phyloP scores from a whole-genome alignment of 2,888 invertebrate genomes.

The Archips crataeganus region DNA sequence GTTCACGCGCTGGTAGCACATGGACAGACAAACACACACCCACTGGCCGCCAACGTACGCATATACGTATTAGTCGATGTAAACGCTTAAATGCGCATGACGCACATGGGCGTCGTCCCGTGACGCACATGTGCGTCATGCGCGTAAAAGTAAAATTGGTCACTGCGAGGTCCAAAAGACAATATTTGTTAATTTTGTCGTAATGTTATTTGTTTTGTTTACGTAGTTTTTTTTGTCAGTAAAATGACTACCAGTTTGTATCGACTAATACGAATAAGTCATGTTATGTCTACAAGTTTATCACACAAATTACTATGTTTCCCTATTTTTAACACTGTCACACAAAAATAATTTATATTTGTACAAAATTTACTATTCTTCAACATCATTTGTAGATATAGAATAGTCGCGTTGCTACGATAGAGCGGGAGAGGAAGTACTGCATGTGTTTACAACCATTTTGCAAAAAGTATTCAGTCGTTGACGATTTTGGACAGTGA shows the following conservation, averaged over 20 bases:
- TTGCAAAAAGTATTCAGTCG: neutral
- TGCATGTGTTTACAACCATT: neutral
- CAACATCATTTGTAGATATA: neutral
- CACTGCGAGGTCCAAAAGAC: neutral
- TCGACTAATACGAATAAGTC: conserved; percentile 1
- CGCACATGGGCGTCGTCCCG: neutral
- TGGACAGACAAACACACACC: conserved; percentile 44
- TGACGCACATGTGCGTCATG: neutral
- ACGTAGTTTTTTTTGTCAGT: neutral
- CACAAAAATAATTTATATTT: neutral
- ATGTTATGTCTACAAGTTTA: neutral
- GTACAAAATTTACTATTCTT: neutral
- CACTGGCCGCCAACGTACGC: neutral
- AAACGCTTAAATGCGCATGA: neutral
- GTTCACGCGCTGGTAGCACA: conserved; percentile 51
- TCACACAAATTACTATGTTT: neutral
- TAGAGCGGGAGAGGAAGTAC: neutral
- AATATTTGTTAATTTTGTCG: neutral
- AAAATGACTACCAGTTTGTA: neutral
- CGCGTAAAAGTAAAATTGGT: neutral
- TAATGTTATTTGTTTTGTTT: neutral
- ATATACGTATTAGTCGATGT: conserved; percentile 5
- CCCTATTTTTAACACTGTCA: neutral
- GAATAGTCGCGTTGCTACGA: neutral
- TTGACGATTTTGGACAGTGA: neutral